Percentiles rank a stretch among this genome's conserved stretches.
Evolutionary conservation across 2,113 vertebrate species (phyloP).

Genomic region (Cryptomyrus ogoouensis): DNA sequence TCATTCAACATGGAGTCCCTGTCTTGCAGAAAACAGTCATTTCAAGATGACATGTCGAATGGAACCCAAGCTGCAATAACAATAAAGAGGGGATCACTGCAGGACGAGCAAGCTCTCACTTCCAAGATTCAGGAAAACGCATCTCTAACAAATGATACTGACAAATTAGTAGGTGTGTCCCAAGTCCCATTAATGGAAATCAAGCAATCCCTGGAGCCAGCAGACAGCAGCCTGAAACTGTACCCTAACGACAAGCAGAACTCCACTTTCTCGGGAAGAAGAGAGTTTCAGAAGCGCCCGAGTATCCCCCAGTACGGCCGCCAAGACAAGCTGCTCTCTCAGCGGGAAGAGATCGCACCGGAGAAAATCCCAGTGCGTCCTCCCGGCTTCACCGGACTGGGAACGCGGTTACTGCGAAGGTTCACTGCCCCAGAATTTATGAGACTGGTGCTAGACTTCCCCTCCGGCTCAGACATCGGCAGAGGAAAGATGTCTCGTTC

Average conservation of each 20-base stretch:
- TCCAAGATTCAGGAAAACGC: constrained; percentile 52
- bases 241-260: constrained; percentile 36
- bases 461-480: constrained; percentile 36
- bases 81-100: constrained; percentile 65
- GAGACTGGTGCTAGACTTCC: constrained; percentile 60
- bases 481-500: constrained; percentile 62
- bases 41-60: constrained; percentile 60
- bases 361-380: constrained; percentile 41
- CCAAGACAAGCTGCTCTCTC: constrained; percentile 49
- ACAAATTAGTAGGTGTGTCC: constrained; percentile 38
- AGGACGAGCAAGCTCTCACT: constrained; percentile 61
- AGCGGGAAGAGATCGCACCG: constrained; percentile 48
- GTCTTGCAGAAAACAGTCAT: constrained; percentile 62
- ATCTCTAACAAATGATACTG: constrained; percentile 34
- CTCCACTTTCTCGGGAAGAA: constrained; percentile 29
- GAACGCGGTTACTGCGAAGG: constrained; percentile 59
- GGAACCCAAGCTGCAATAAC: constrained; percentile 48
- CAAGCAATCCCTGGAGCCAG: constrained; percentile 29
- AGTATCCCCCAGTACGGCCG: constrained; percentile 37
- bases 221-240: constrained; percentile 34
- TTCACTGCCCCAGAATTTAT: constrained; percentile 69
- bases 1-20: constrained; percentile 58
- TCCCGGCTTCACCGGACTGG: constrained; percentile 51
- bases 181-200: constrained; percentile 44
- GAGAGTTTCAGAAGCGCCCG: constrained; percentile 49